Evolutionary conservation across 2,888 invertebrate genomes (phyloP), one percentile per base, ranked within the genome.

Genomic region (Brenthis daphne): DNA sequence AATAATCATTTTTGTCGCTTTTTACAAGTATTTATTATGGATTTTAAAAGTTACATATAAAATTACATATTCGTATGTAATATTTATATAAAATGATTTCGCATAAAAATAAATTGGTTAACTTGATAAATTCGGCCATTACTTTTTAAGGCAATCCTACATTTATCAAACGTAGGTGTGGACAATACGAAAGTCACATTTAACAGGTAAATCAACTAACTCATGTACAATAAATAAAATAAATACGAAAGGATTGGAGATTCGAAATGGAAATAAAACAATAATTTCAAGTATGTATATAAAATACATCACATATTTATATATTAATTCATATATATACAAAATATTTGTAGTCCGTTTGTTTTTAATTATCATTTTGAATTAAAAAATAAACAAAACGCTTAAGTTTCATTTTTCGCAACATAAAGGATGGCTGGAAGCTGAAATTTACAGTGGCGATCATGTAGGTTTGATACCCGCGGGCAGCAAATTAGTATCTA

Each of bases 231-330:
- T 53, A 69, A 61, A 67, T 51, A 65, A 51, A 70, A 72, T 67
- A 70, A 64, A 67, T 57, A 67, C 43, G 37, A 69, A 65, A 58
- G n/a, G 20, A 20, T 37, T 11, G 47, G 50, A 24, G 37, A 67
- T 69, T 65, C 61, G 70, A 72, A 68, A 72, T 68, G 63, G 64
- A 64, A 20, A 57, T 53, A 57, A 54, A 72, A 69, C 64, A 67
- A 66, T 69, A 61, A 65, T 69, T 65, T 54, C 37, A 53, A 24
- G 29, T 55, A 43, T 14, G 5, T 13, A 57, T 11, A 65, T 57
- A 65, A 3, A 48, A 14, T 2, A 16, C 16, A 16, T 16, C 16
- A 16, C 16, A 16, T 16, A 16, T 16, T 16, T 16, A 16, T 16
- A 29, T 29, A 29, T 29, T 29, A 0, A 29, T 29, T 0, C 5